Evolutionary conservation across 1,140 invertebrate genomes (phyloP), one percentile per base, ranked within the genome.

Genomic region (Megalopta genalis): DNA sequence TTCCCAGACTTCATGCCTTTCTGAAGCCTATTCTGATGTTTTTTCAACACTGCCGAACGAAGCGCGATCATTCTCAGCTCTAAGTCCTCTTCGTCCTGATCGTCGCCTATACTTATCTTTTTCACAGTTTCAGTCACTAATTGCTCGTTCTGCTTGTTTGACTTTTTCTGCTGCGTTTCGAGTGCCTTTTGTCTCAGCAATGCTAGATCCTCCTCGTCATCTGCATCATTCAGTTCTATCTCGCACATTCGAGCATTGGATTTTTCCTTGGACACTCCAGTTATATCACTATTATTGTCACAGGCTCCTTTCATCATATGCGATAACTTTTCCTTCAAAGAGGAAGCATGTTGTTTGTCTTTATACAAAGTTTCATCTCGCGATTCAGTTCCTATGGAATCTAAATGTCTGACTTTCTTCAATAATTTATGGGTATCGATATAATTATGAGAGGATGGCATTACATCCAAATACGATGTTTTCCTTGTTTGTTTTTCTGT

Each of bases 21-120:
- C 23, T 88, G 78, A 10, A 90, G 83, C 23, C 90, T 81, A 6
- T 90, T 81, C 9, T 84, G 78, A 75, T 90, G 88, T 62, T 93
- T 93, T 16, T 92, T 93, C 12, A 90, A 54, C 18, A 93, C 82
- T 0, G 92, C 91, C 14, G 92, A 92, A 7, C 79, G 88, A n/a
- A 93, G 70, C 1, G 92, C 92, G 23, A 90, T 90, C 80, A 91
- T 86, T 32, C 92, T 82, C 7, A 93, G 73, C 52, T 91, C 70
- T 12, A 91, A 46, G 66, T 87, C 92, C 64, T 93, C 91, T 21
- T 87, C 85, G 32, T 92, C 89, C 0, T 90, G 89, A 60, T 90
- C 87, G 18, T 88, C 86, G 5, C 85, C 78, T 39, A 83, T 46
- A 65, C 10, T 70, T 27, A 8, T 23, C 42, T 72, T 68, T 18